phyloP scores from a whole-genome alignment of 2,888 invertebrate genomes.

The Miltochrista miniata region DNA sequence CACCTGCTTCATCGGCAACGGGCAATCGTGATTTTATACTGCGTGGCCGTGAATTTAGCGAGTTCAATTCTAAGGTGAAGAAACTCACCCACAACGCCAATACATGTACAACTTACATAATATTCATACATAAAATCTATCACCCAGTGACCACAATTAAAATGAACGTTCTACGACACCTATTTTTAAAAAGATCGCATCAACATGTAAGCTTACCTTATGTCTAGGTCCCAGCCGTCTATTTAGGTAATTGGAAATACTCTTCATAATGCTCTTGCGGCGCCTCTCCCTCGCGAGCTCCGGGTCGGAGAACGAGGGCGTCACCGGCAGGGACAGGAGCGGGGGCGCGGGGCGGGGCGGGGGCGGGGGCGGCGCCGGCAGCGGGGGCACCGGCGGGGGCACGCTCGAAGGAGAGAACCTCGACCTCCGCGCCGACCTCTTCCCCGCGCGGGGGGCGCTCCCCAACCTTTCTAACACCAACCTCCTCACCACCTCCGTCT shows the following conservation, averaged over 20 bases:
- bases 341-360: slow-evolving; percentile 56
- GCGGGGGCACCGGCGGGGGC: slow-evolving; percentile 62
- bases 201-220: slow-evolving; percentile 70
- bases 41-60: no score
- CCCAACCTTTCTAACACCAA: slow-evolving; percentile 91
- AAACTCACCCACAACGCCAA: no score
- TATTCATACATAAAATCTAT: background rate
- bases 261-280: slow-evolving; percentile 92
- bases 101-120: no score
- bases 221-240: slow-evolving; percentile 87
- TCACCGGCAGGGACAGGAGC: slow-evolving; percentile 58
- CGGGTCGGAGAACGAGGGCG: slow-evolving; percentile 83
- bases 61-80: no score
- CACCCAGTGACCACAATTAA: slow-evolving; percentile 1
- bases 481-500: slow-evolving; percentile 92
- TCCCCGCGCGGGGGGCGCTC: slow-evolving; percentile 42
- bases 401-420: slow-evolving; percentile 45
- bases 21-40: no score
- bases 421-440: slow-evolving; percentile 47
- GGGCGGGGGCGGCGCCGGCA: slow-evolving; percentile 35
- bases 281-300: slow-evolving; percentile 85
- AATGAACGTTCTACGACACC: background rate
- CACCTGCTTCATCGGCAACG: no score
- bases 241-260: slow-evolving; percentile 92
- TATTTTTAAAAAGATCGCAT: background rate